A percentile compares a stretch with the other conserved stretches of the same genome.
Conservation (phyloP, 2,888 invertebrate species). For the Andrena dorsata region DNA sequence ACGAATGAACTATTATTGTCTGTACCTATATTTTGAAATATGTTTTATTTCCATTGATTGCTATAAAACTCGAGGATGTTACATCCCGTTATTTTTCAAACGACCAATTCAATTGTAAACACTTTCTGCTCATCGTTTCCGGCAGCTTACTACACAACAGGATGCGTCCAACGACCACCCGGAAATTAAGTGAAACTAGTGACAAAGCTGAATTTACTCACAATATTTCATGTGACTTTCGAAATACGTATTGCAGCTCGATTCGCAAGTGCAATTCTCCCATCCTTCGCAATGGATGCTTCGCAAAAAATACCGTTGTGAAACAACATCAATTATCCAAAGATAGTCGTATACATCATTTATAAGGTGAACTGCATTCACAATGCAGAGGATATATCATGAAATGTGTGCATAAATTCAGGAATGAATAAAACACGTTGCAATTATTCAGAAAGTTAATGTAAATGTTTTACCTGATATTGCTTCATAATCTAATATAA, state of each 20-base stretch:
- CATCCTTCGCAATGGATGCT: background rate
- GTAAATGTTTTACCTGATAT: no score
- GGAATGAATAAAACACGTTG: no score
- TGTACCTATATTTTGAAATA: background rate
- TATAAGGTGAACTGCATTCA: no score
- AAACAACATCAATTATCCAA: no score
- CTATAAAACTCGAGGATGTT: background rate
- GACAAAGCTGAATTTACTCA: slow-evolving; percentile 27
- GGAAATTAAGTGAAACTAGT: slow-evolving; percentile 57
- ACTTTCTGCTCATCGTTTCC: slow-evolving; percentile 41
- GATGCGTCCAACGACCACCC: slow-evolving; percentile 39
- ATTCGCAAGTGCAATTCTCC: slow-evolving; percentile 27
- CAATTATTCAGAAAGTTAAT: no score
- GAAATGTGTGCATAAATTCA: no score
- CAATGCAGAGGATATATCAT: no score
- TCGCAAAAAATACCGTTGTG: no score
- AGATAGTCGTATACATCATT: no score
- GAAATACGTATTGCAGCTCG: slow-evolving; percentile 44
- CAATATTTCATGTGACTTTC: slow-evolving; percentile 33
- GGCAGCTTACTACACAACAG: slow-evolving; percentile 24
- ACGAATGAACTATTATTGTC: background rate
- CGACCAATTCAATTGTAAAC: slow-evolving; percentile 13
- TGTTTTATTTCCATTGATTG: background rate
- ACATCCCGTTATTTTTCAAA: background rate
- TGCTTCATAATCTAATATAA: no score